Evolutionary conservation across 1,140 invertebrate species (phyloP), one percentile per base, ranked within the genome.

Genomic region (Drosophila ficusphila): DNA sequence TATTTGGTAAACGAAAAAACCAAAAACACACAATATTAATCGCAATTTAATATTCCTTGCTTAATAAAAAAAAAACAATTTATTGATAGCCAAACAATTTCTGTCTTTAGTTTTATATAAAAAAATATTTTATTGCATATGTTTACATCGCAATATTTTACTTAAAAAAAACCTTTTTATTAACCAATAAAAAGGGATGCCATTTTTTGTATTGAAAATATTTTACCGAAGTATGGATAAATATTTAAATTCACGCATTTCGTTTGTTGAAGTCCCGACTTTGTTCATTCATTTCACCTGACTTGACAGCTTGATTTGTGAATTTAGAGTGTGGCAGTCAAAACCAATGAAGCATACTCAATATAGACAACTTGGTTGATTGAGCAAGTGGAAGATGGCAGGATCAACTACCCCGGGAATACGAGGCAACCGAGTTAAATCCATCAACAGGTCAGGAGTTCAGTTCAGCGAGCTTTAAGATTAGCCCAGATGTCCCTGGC

Each of bases 291-390:
- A 38, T 44, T 29, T 34, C 31, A 69, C 33, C 31, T 27, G 38
- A 47, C 16, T 54, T 51, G 56, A 33, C 34, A 29, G 27, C 27
- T 9, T 38, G 25, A 21, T 39, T 27, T 64, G 54, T 29, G 16
- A 53, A 46, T 39, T 48, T n/a, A 21, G 62, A 64, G 34, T 49
- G 56, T 64, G 27, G 39, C 49, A 71, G 71, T 49, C 60, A 48
- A 9, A 70, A 9, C 29, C 53, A 78, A 78, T 70, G 49, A 47
- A 61, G 42, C 62, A 48, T 48, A 33, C 47, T 33, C 42, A 27
- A 51, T 44, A 34, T 29, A 62, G 70, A 74, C 76, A 79, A 54
- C 61, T 69, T 31, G 38, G 14, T 33, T 79, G 61, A 79, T 62
- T 79, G 51, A 69, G 41, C 41, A 23, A 44, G n/a, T 25, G 19